phyloP scores from a whole-genome alignment of 2,113 vertebrate species.

The Marcusenius ussheri region DNA sequence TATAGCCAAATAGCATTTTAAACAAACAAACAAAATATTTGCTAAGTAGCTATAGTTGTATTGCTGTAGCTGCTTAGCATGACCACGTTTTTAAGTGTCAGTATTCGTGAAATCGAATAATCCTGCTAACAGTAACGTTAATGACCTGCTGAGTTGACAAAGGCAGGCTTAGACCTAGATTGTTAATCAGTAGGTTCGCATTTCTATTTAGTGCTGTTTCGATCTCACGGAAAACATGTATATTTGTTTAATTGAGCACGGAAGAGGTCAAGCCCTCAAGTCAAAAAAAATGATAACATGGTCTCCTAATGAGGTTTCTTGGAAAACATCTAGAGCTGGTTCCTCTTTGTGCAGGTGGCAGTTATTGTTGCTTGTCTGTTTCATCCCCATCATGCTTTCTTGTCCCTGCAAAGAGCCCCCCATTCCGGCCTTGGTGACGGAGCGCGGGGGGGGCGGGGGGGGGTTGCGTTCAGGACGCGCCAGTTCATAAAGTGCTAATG shows the following conservation, averaged over 20 bases:
- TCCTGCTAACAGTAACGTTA: not conserved
- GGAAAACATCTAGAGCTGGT: not conserved
- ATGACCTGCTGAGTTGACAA: not conserved
- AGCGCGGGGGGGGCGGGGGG: not conserved
- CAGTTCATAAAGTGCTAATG: not conserved
- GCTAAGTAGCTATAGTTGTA: not conserved
- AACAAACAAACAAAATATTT: not conserved
- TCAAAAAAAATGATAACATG: not conserved
- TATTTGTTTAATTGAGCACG: not conserved
- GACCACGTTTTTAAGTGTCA: not conserved
- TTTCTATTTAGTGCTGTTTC: not conserved
- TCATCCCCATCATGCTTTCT: not conserved
- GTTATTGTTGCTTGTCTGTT: not conserved
- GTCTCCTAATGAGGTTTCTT: not conserved
- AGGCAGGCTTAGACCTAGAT: not conserved
- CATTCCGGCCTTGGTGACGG: not conserved
- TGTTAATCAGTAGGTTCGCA: not conserved
- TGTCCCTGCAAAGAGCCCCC: not conserved
- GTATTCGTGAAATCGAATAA: not conserved
- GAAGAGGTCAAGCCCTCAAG: not conserved
- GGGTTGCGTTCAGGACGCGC: not conserved
- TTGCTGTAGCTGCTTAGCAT: not conserved
- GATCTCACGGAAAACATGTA: not conserved
- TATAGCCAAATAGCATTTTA: not conserved
- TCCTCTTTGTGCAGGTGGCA: not conserved